Evolutionary conservation across 1,140 invertebrate genomes (phyloP).

Genomic region (Agraylea sexmaculata): DNA sequence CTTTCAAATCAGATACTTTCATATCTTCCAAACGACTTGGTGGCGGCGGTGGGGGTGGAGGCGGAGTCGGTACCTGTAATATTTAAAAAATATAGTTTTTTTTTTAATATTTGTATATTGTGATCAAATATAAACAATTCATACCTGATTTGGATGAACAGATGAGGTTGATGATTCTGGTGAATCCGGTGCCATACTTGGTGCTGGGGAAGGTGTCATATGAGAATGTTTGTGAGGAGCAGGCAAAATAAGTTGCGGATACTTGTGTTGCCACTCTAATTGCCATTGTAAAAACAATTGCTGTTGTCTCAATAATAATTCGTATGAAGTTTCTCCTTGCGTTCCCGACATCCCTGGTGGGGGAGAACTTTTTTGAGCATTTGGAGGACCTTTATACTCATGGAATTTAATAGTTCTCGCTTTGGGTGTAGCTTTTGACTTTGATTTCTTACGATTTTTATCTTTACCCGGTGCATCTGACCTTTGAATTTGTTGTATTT

Average conservation of each 20-base stretch:
- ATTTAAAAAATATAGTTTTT: too few species aligned
- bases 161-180: constrained; percentile 20
- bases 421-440: constrained; percentile 74
- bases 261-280: constrained; percentile 68
- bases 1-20: constrained; percentile 93
- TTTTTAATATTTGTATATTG: too few species aligned
- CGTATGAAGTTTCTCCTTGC: constrained; percentile 73
- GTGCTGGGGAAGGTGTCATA: constrained; percentile 31
- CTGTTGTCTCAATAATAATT: constrained; percentile 85
- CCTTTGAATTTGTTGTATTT: constrained; percentile 41
- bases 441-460: constrained; percentile 82
- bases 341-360: constrained; percentile 34
- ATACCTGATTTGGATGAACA: constrained; percentile 17
- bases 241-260: constrained; percentile 66
- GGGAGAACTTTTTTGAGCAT: constrained; percentile 61
- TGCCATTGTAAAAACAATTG: constrained; percentile 86
- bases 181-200: constrained; percentile 30
- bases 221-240: constrained; percentile 46
- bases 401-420: constrained; percentile 93
- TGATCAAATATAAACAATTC: constrained; percentile 1
- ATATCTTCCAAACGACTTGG: constrained; percentile 82
- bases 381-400: constrained; percentile 95
- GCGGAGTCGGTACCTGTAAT: constrained; percentile 25
- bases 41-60: constrained; percentile 38
- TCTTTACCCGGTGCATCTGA: constrained; percentile 64